These are phyloP conservation scores for Haliclystus octoradiatus DNA, from an alignment of 30 jellyfish, hydroid and myxozoan species.

Conservation along the genomic window DNA sequence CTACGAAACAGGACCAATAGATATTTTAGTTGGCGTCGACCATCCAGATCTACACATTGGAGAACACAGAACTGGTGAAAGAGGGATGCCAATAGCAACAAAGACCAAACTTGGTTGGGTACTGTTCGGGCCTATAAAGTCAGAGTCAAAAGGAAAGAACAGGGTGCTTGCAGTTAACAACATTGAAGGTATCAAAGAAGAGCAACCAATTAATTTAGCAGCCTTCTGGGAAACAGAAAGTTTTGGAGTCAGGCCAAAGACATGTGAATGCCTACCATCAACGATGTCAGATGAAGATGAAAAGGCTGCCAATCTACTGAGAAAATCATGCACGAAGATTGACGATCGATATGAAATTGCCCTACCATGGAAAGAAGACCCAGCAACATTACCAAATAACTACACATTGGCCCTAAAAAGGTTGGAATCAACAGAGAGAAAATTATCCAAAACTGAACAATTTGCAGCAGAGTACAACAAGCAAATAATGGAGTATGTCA, in stretches of 20 bases:
- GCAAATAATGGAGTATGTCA: constrained; percentile 25
- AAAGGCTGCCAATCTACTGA: not conserved
- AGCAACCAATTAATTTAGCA: not conserved
- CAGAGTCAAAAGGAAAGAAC: constrained; percentile 17
- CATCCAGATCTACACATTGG: constrained; percentile 38
- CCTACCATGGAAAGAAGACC: constrained; percentile 61
- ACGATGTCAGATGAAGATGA: not conserved
- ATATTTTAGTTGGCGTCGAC: constrained; percentile 46
- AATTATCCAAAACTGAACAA: constrained; percentile 24
- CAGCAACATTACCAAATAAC: constrained; percentile 41
- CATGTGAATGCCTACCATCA: not conserved
- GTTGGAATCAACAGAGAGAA: constrained; percentile 33
- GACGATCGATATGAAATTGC: constrained; percentile 25
- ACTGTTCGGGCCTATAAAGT: constrained; percentile 30
- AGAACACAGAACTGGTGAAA: constrained; percentile 30
- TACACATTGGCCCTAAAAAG: constrained; percentile 20
- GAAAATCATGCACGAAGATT: not conserved
- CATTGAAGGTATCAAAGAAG: no score
- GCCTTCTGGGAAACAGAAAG: not conserved
- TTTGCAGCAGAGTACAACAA: constrained; percentile 41
- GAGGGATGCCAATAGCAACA: constrained; percentile 36
- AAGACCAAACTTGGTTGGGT: constrained; percentile 59
- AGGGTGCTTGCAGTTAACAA: no score
- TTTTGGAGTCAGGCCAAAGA: not conserved
- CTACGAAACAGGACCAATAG: constrained; percentile 36